These are phyloP conservation scores for Myrmecophaga tridactyla DNA, from an alignment of 2,113 vertebrate genomes.

Conservation along the genomic window DNA sequence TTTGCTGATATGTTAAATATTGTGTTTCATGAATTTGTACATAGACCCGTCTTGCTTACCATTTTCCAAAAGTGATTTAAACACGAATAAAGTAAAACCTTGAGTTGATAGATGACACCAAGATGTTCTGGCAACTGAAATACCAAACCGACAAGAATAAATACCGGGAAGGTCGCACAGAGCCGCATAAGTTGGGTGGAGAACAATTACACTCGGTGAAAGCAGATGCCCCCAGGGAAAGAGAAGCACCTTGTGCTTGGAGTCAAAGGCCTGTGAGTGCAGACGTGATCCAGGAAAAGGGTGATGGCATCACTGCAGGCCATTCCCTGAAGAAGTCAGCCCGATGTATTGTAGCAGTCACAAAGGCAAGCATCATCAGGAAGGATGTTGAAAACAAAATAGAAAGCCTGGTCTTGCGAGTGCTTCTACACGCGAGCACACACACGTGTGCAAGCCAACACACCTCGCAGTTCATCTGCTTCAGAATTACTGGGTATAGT, in stretches of 20 bases:
- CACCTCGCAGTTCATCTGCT: neutral
- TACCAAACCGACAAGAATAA: neutral
- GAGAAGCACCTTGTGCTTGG: neutral
- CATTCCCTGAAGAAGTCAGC: conserved; percentile 54
- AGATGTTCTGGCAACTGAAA: neutral
- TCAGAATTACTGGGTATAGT: neutral
- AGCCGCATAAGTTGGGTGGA: neutral
- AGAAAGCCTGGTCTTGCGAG: conserved; percentile 48
- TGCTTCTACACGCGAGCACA: neutral
- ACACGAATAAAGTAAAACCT: neutral
- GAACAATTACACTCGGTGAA: neutral
- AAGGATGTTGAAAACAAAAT: conserved; percentile 77
- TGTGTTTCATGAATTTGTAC: neutral
- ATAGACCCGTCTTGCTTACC: neutral
- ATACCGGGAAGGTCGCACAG: neutral
- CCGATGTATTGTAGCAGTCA: conserved; percentile 71
- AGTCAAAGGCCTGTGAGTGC: conserved; percentile 18
- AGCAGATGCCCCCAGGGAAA: neutral
- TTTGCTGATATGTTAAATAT: neutral
- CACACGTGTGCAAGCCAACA: neutral
- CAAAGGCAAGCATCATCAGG: conserved; percentile 74
- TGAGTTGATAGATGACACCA: neutral
- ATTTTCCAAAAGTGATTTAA: conserved; percentile 26
- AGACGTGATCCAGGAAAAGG: conserved; percentile 76
- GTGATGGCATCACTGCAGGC: conserved; percentile 58